Conservation (phyloP, 2,113 vertebrate species). For the Centrocercus urophasianus region DNA sequence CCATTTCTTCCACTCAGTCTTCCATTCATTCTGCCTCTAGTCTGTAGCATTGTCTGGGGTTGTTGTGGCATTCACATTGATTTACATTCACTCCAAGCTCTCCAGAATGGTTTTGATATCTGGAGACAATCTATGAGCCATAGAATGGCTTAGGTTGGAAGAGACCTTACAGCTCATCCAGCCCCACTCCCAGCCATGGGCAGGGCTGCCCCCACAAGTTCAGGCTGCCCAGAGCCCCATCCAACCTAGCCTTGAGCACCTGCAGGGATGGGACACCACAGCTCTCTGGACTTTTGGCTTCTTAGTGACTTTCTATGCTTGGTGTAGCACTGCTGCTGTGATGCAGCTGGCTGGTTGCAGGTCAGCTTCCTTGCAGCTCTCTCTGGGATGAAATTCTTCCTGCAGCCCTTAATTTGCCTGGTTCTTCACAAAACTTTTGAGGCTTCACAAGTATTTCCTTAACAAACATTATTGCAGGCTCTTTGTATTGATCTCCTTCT, state of each 20-base stretch:
- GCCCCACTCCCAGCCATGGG: no score
- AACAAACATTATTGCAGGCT: neutral
- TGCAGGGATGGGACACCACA: no score
- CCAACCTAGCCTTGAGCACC: no score
- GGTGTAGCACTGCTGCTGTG: rapidly evolving
- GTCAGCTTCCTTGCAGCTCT: rapidly evolving
- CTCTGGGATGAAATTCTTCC: neutral
- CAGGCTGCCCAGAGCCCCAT: no score
- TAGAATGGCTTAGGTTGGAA: no score
- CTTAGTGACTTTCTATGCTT: neutral
- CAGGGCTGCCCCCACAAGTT: no score
- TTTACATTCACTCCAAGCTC: neutral
- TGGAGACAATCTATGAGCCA: neutral
- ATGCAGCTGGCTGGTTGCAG: neutral
- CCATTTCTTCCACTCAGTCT: no score
- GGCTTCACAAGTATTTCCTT: neutral
- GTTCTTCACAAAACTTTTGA: neutral
- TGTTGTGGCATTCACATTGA: neutral
- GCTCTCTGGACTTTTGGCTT: no score
- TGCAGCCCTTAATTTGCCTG: neutral
- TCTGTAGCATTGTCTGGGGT: no score
- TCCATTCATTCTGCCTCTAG: no score
- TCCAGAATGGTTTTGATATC: neutral
- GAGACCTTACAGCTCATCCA: no score
- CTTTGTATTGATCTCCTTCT: neutral